Conservation (phyloP, 2,888 invertebrate genomes). For the Podotricha telesiphe region DNA sequence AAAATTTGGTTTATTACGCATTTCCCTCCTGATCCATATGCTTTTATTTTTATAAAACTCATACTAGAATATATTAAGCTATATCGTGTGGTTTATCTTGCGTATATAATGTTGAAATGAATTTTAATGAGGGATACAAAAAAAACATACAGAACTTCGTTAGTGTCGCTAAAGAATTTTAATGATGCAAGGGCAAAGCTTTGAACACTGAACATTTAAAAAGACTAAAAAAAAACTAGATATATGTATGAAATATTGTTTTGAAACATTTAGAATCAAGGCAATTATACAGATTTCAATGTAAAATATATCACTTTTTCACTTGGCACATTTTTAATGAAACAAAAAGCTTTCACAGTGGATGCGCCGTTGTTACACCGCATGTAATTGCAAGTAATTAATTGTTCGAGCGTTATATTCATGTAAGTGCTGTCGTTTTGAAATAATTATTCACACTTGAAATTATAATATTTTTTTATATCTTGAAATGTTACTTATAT, state of each 20-base stretch:
- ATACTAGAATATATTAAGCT: not conserved
- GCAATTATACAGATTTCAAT: conserved; percentile 4
- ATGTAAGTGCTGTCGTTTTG: conserved; percentile 5
- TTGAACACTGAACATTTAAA: not conserved
- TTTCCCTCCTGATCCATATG: not conserved
- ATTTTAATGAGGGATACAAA: conserved; percentile 1
- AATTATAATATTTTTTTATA: not conserved
- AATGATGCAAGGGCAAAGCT: conserved; percentile 11
- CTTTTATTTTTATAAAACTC: conserved; percentile 2
- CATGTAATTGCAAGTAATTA: conserved; percentile 29
- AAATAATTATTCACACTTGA: not conserved
- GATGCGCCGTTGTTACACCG: conserved; percentile 11
- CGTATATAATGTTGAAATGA: not conserved
- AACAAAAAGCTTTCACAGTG: conserved; percentile 28
- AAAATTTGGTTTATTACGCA: conserved; percentile 13
- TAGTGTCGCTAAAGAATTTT: conserved; percentile 7
- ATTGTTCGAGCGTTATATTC: conserved; percentile 14
- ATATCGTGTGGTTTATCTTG: not conserved
- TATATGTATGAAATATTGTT: not conserved
- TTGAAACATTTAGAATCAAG: not conserved
- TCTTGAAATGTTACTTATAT: not conserved
- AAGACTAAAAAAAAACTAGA: not conserved
- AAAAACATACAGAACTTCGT: conserved; percentile 11
- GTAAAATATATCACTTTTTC: conserved; percentile 6
- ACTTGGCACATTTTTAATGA: not conserved